These are phyloP conservation scores for Pyrgilauda ruficollis DNA, from an alignment of 2,113 vertebrate species.

Conservation along the genomic window DNA sequence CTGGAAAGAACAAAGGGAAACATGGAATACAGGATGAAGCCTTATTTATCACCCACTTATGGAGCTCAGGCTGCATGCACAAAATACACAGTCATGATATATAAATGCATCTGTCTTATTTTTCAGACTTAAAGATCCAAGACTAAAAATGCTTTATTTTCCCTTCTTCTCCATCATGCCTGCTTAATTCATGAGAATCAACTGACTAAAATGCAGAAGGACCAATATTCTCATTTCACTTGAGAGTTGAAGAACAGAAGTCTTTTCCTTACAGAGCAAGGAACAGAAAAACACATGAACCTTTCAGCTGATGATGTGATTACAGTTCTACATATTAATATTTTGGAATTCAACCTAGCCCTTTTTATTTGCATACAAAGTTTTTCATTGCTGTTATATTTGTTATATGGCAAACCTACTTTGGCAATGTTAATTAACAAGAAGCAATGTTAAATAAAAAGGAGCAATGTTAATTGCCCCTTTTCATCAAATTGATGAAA, in stretches of 20 bases:
- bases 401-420: background rate
- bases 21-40: conserved; percentile 1
- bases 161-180: background rate
- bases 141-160: background rate
- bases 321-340: background rate
- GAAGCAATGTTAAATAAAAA: too few species aligned
- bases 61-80: conserved; percentile 2
- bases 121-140: background rate
- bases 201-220: background rate
- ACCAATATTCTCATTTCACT: background rate
- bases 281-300: background rate
- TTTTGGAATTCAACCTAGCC: background rate
- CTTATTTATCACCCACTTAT: background rate
- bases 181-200: conserved; percentile 20
- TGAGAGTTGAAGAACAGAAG: background rate
- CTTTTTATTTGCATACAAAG: background rate
- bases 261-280: background rate
- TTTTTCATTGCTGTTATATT: background rate
- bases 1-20: conserved; percentile 46
- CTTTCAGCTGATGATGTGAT: background rate
- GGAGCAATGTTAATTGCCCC: background rate
- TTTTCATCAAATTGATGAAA: background rate
- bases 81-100: background rate
- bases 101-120: background rate
- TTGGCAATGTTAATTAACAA: background rate